Base-by-base conservation (phyloP, 2,888 invertebrate species). In the Pseudococcus jackbeardsleyi region DNA sequence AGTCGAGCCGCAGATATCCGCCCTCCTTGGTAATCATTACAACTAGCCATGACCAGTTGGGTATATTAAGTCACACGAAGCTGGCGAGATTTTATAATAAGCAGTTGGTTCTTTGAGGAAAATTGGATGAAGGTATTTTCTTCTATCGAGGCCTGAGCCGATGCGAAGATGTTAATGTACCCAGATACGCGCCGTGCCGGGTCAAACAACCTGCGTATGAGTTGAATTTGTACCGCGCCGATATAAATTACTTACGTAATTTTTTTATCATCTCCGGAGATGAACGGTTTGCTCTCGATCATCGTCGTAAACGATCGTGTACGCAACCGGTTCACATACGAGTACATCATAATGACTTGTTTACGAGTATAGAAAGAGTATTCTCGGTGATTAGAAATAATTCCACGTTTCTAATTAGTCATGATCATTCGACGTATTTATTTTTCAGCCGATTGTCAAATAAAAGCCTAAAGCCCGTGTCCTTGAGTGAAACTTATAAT, bases 121-220 rank as follows among this genome's bases (percentile, higher is more conserved):
- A 77, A 77, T 77, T 6, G 15, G 39, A 26, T 46, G 50, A 15
- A 50, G 8, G 50, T 50, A 50, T 50, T 50, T 50, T 12, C 46
- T 50, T 50, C 50, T 50, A 15, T 50, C 33, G 11, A 11, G 77
- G 39, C 77, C 77, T 11, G 77, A 39, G 77, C 17, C 19, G 33
- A 77, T 77, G 33, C 19, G 77, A 77, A 50, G 50, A 77, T 77
- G 77, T 77, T 77, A 77, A 77, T 77, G 77, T 77, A 77, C 77
- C 33, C 11, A 17, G 9, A 46, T 46, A 46, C 9, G 46, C 46
- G 46, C 46, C 12, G 12, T 3, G 17, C 50, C 50, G 22, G 68
- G 50, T 50, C 50, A 50, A 50, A 50, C 50, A 50, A 50, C 50
- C 50, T 50, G 50, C 50, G 50, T 17, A 17, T 50, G 50, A 50